Evolutionary conservation across 2,797 vertebrate genomes (phyloP), one percentile per base, ranked within the genome.

Genomic region (Gephyroberyx darwinii): DNA sequence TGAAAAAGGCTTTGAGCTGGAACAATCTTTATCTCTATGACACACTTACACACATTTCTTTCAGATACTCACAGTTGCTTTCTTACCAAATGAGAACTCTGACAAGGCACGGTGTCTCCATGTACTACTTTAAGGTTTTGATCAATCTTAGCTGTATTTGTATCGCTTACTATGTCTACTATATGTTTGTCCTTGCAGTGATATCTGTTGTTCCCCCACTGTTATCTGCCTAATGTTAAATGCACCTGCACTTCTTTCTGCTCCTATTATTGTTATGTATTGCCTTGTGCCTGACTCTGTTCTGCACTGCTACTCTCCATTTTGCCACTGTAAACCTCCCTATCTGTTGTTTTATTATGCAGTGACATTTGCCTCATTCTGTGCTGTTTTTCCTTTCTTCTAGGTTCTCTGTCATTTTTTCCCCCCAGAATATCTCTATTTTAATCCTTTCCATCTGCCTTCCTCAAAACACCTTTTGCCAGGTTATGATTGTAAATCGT

Each of bases 11-110:
- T 83, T 65, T 76, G 82, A 87, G 72, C 63, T 78, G 75, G 74
- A 88, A 86, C 80, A 68, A 71, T 82, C 79, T 85, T 71, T 70
- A 72, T 86, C 74, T 69, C 22, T 67, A 68, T 52, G 53, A 75
- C 69, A 81, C 71, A 77, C 65, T 80, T 71, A 50, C 67, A 74
- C 69, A 78, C 66, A 70, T 86, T 35, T 75, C 59, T 39, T 52
- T 51, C 16, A 69, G 71, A 79, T 66, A 63, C 54, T 70, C 67
- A 48, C 41, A 57, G 67, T 77, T 75, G 54, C 55, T 83, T 83
- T 75, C 41, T 31, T 39, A 69, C 65, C 56, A 69, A 53, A 13
- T 7, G 68, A 74, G 54, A 78, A 56, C 33, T 14, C 30, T 39
- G 61, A 84, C 67, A 55, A 74, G 54, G 56, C 37, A 9, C 57